Evolutionary conservation across 2,113 vertebrate genomes (phyloP).

Genomic region (Promerops cafer): DNA sequence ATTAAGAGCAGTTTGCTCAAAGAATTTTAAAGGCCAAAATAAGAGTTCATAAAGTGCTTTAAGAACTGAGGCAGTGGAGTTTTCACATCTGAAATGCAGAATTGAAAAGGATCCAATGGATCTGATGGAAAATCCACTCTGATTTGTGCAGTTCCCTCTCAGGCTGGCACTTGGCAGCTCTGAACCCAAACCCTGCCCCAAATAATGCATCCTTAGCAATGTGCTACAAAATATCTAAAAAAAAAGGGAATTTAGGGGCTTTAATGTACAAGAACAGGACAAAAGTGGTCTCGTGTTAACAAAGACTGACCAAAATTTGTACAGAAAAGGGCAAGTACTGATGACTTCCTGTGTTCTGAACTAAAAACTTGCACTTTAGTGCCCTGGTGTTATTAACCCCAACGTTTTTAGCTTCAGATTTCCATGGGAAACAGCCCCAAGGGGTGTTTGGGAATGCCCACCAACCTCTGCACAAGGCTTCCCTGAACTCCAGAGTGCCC

Average conservation of each 20-base stretch:
- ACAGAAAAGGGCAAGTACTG: fast-evolving
- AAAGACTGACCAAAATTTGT: neutral
- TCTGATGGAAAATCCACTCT: neutral
- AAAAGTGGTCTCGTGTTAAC: neutral
- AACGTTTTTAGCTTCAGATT: neutral
- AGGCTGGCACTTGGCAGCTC: neutral
- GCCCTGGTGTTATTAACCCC: neutral
- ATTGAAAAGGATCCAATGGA: neutral
- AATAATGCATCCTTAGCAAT: fast-evolving
- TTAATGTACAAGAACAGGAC: fast-evolving
- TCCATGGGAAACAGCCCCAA: fast-evolving
- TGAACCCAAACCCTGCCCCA: neutral
- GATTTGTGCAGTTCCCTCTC: neutral
- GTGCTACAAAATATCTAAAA: neutral
- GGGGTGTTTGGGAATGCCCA: neutral
- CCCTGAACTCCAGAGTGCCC: neutral
- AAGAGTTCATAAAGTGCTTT: neutral
- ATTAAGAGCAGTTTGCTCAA: fast-evolving
- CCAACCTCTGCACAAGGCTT: fast-evolving
- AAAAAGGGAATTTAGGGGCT: neutral
- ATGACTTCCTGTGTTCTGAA: neutral
- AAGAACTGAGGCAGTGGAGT: neutral
- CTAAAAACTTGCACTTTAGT: neutral
- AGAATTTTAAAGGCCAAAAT: neutral
- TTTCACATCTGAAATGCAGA: neutral